phyloP scores from a whole-genome alignment of 2,888 invertebrate genomes.

The Plusia festucae region DNA sequence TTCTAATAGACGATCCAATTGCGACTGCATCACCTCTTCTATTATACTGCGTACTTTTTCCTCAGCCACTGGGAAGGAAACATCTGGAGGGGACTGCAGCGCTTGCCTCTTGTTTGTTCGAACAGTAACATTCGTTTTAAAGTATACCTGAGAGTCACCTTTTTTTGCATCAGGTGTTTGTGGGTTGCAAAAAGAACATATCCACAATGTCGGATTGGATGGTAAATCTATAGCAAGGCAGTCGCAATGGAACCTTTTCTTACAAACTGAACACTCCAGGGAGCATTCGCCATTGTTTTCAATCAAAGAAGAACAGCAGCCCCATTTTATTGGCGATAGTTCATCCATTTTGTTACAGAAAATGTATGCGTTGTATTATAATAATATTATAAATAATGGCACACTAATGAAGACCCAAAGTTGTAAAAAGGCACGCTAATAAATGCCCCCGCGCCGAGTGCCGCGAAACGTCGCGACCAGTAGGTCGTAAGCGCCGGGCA shows the following conservation, averaged over 20 bases:
- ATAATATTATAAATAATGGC: no score
- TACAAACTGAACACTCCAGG: no score
- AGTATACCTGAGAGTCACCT: not conserved
- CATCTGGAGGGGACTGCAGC: slow-evolving; percentile 2
- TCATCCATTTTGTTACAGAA: no score
- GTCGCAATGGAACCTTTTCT: not conserved
- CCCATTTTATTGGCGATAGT: no score
- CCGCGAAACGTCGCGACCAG: no score
- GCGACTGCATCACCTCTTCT: not conserved
- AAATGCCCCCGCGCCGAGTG: no score
- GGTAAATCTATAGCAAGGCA: not conserved
- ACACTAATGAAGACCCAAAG: no score
- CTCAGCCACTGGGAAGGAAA: not conserved
- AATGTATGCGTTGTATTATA: no score
- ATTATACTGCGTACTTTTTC: not conserved
- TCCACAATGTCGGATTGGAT: not conserved
- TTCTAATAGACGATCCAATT: not conserved
- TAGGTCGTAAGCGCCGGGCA: no score
- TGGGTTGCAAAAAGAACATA: not conserved
- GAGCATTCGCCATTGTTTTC: no score
- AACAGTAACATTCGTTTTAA: slow-evolving; percentile 10
- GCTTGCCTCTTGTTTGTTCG: slow-evolving; percentile 8
- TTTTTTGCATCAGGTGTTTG: not conserved
- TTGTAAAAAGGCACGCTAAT: no score
- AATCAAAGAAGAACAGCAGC: no score